Base-by-base conservation (phyloP, 2,113 vertebrate species). In the Bolborhynchus lineola region DNA sequence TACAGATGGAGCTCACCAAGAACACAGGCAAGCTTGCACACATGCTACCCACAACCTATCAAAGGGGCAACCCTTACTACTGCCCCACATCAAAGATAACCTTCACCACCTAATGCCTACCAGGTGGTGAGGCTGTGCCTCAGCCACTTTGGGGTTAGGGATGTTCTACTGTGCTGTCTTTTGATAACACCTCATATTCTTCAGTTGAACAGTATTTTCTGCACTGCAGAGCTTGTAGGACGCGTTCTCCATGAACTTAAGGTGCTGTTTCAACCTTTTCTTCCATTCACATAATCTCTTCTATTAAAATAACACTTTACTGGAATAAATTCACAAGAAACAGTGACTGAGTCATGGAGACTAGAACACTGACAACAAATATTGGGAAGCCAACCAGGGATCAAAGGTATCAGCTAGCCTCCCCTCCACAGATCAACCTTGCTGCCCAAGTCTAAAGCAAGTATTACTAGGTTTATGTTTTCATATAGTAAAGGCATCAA, bases 101-200 rank as follows among this genome's bases (percentile, higher is more conserved):
- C 44, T n/a, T 71, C 31, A 25, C 19, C 1, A 0, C 5, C n/a
- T 44, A 16, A 4, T 3, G 7, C 15, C 50, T 49, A 25, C 44
- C 29, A 62, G 39, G 39, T 39, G 39, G 39, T 39, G 39, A 39
- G 39, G 26, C 53, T 70, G 37, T 55, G 31, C 31, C 39, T 20
- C 55, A 67, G 0, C 5, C 46, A 39, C 26, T 1, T 0, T 5
- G 9, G 13, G 4, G 6, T 1, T 29, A 42, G 26, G 10, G 10
- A 1, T 6, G 2, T 26, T 25, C 31, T 19, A 5, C 0, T 37
- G 21, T 26, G 26, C 11, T 86, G n/a, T 62, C 50, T 80, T 53
- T 14, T 19, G 19, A 20, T 23, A 84, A 33, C 13, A 83, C 11
- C 11, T 47, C n/a, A 15, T 23, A 31, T 33, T 17, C 41, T 49